Evolutionary conservation across 2,888 invertebrate genomes (phyloP), one percentile per base, ranked within the genome.

Genomic region (Acleris cristana): DNA sequence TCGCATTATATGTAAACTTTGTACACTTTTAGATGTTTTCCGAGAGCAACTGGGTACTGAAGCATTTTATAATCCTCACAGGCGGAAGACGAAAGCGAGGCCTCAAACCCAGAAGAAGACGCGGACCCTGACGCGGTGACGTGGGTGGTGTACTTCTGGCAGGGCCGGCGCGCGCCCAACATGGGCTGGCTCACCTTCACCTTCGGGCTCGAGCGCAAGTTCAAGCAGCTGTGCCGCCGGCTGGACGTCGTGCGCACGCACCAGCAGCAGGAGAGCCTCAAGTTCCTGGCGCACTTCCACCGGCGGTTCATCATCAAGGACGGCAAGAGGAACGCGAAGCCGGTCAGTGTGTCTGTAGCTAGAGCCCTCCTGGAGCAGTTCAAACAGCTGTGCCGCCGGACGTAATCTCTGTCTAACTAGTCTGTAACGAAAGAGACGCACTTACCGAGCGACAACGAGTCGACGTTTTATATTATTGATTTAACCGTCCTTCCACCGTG

Each of bases 171-270:
- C 81, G 99, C 99, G 3, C 96, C 97, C 70, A 99, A 99, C 90
- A 99, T 99, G 99, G 99, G 99, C 68, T 99, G 99, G 99, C 94
- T 99, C 0, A 99, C 98, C 0, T 99, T 99, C 90, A 99, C 99
- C 0, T 99, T 99, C 90, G 98, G 98, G 78, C 94, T 92, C 16
- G 92, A 92, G 80, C 74, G 90, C 61, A 92, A 92, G 82, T 92
- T 92, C 84, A 92, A 92, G 64, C 87, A 89, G 76, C 83, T 89
- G 12, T 91, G 91, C 76, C 77, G 81, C 60, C 74, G 86, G 0
- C 79, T 92, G 0, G 99, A 99, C 89, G 99, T 99, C 0, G 97
- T 99, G 2, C 93, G 99, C 59, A 99, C 98, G 16, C 98, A 99
- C 84, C 99, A 99, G 87, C 99, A 99, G 85, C 99, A 99, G 88